These are phyloP conservation scores for Drosophila infuscata DNA, from an alignment of 2,888 invertebrate genomes.

Conservation along the genomic window DNA sequence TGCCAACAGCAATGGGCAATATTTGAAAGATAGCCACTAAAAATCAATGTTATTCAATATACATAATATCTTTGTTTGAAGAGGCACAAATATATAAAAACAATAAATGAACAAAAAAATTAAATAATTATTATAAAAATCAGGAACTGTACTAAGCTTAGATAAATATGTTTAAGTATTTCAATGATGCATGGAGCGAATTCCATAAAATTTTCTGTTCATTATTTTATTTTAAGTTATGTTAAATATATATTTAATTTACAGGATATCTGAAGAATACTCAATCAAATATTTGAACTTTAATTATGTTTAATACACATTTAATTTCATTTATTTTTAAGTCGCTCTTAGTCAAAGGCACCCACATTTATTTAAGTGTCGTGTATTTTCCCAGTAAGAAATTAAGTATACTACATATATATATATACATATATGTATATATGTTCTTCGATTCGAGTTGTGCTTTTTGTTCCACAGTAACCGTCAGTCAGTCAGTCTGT, in stretches of 20 bases:
- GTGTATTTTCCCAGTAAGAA: neutral
- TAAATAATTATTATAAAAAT: neutral
- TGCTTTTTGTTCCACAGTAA: conserved; percentile 2
- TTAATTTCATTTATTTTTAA: neutral
- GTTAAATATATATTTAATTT: neutral
- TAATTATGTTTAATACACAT: neutral
- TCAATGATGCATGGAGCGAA: neutral
- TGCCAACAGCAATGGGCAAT: conserved; percentile 7
- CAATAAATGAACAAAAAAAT: neutral
- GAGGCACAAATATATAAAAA: neutral
- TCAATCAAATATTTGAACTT: neutral
- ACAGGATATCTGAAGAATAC: neutral
- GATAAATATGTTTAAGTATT: neutral
- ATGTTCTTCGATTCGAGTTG: neutral
- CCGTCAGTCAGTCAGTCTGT: neutral
- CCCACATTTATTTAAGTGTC: neutral
- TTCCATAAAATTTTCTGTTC: neutral
- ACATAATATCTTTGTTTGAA: too few relatives aligned
- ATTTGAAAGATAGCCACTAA: conserved; percentile 1
- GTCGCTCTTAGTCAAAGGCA: neutral
- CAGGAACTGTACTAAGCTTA: neutral
- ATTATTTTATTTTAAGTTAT: neutral
- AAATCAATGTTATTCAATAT: neutral
- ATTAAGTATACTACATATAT: neutral
- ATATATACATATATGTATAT: neutral